A percentile compares a stretch with the other conserved stretches of the same genome.
Conservation (phyloP, 1,140 invertebrate species). For the Euglossa dilemma region DNA sequence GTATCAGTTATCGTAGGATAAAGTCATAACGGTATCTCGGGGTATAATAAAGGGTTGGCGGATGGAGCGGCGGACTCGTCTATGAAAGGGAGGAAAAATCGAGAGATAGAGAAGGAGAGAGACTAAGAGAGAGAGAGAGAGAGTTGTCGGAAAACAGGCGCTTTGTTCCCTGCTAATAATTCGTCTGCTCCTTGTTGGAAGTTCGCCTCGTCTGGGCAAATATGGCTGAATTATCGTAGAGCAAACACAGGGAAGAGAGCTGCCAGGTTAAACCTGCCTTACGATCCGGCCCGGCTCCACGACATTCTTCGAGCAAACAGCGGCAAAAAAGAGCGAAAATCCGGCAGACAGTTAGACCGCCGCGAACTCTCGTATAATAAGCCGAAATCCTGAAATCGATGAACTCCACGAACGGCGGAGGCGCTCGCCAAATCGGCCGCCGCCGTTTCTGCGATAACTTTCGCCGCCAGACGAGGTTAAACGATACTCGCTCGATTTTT, state of each 20-base stretch:
- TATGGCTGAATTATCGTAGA: conserved; percentile 61
- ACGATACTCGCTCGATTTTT: not conserved
- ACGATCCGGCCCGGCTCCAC: conserved; percentile 28
- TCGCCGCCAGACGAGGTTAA: not conserved
- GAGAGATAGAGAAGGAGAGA: not conserved
- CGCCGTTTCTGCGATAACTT: not conserved
- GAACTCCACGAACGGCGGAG: not conserved
- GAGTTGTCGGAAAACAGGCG: conserved; percentile 14
- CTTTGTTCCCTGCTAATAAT: conserved; percentile 50
- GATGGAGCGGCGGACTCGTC: not conserved
- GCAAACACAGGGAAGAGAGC: conserved; percentile 54
- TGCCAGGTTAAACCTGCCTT: conserved; percentile 55
- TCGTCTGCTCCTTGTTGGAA: conserved; percentile 35
- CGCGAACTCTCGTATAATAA: conserved; percentile 17
- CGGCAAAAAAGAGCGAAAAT: conserved; percentile 52
- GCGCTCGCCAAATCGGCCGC: not conserved
- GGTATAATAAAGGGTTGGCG: conserved; percentile 6
- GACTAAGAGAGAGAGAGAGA: not conserved
- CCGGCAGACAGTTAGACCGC: conserved; percentile 12
- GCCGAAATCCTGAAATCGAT: conserved; percentile 29
- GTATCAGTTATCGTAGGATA: not conserved
- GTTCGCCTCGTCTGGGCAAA: conserved; percentile 63
- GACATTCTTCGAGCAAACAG: conserved; percentile 61
- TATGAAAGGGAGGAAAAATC: not conserved
- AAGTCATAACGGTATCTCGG: not conserved